Base-by-base conservation (phyloP, 2,888 invertebrate genomes). In the Prionchulus punctatus region DNA sequence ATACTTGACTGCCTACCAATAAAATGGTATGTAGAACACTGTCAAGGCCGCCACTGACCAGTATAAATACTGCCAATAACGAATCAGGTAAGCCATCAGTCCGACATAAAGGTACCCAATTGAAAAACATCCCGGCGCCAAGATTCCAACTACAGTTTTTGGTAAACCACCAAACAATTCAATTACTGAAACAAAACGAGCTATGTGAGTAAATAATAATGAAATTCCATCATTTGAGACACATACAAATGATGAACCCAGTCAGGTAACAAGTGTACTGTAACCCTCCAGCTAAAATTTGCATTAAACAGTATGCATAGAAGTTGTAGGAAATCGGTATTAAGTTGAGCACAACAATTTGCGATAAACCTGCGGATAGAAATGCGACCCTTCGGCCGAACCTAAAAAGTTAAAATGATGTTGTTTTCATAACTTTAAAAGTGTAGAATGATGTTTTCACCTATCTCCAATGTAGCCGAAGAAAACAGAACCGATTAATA, bases 381-480 rank as follows among this genome's bases (percentile, higher is more conserved):
- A 64, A 60, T 2, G 58, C 54, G 3, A 60, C 58, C 21, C 60
- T 53, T 49, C 64, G 53, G 2, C 64, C 64, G 12, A 57, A 51
- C 27, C 63, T 63, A 18, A 50, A 31, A 12, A 50, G n/a, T n/a
- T n/a, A n/a, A n/a, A n/a, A n/a, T n/a, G n/a, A n/a, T n/a, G n/a
- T n/a, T n/a, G n/a, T n/a, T n/a, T n/a, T n/a, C n/a, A n/a, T n/a
- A n/a, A n/a, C n/a, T n/a, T n/a, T n/a, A n/a, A n/a, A n/a, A n/a
- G n/a, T n/a, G n/a, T n/a, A n/a, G n/a, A n/a, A n/a, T n/a, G n/a
- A n/a, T n/a, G n/a, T n/a, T n/a, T n/a, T n/a, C n/a, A n/a, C n/a
- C n/a, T n/a, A n/a, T n/a, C n/a, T n/a, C n/a, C n/a, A n/a, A n/a
- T n/a, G n/a, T n/a, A n/a, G n/a, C n/a, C n/a, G n/a, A n/a, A n/a